These are phyloP conservation scores for Aphrocallistes beatrix DNA, from an alignment of 37 sponge, comb jelly and placozoan species.

Conservation along the genomic window DNA sequence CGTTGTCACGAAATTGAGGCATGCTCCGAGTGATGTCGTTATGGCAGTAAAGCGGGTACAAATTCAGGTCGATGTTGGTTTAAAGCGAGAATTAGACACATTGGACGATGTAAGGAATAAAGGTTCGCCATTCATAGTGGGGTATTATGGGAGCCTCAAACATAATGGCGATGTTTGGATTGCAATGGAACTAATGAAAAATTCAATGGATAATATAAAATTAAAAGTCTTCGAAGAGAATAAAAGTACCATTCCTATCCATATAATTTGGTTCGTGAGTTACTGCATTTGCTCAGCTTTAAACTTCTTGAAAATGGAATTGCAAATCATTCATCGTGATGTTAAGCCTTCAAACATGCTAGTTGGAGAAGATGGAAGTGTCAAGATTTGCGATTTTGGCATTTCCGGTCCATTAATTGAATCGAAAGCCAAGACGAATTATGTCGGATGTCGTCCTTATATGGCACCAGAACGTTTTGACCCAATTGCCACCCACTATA, in stretches of 20 bases:
- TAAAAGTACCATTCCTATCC: not conserved
- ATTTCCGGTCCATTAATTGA: not conserved
- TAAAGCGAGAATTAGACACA: not conserved
- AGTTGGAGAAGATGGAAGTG: not conserved
- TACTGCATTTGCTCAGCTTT: constrained; percentile 14
- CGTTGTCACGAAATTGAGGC: not conserved
- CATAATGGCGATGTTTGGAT: constrained; percentile 9
- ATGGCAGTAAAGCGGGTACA: constrained; percentile 3
- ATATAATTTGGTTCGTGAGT: not conserved
- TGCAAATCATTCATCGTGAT: constrained; percentile 12
- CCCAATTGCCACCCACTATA: not conserved
- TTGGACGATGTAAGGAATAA: not conserved
- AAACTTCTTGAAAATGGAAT: not conserved
- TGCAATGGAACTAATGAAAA: constrained; percentile 13
- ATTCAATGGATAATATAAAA: not conserved
- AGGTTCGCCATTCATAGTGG: not conserved
- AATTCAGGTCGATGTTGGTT: not conserved
- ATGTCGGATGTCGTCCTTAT: constrained; percentile 1
- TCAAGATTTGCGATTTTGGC: constrained; percentile 11
- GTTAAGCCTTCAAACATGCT: constrained; percentile 1
- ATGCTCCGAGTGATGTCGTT: not conserved
- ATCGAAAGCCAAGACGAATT: not conserved
- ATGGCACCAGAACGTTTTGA: not conserved
- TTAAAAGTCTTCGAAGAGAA: not conserved
- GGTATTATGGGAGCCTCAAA: constrained; percentile 1